Percentiles rank a stretch among this genome's conserved stretches.
phyloP scores from a whole-genome alignment of 2,797 vertebrate genomes.

The Mus spretus region DNA sequence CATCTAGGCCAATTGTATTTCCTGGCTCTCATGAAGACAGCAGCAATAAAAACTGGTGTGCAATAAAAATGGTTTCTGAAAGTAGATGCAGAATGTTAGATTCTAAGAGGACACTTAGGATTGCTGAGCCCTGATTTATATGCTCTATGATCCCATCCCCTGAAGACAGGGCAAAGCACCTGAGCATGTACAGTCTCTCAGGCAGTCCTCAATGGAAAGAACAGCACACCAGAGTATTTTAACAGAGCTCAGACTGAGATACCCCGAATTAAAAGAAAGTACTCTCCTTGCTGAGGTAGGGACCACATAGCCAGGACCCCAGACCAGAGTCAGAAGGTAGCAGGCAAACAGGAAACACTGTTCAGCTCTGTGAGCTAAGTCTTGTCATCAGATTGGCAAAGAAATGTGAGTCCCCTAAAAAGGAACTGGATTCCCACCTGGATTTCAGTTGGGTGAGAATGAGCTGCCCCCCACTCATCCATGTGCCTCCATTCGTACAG shows the following conservation, averaged over 20 bases:
- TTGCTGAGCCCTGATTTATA: neutral
- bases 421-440: fast-evolving
- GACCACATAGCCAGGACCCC: fast-evolving
- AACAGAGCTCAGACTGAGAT: neutral
- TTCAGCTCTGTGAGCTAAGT: neutral
- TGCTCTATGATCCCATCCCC: neutral
- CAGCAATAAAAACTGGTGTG: neutral
- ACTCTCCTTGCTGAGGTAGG: neutral
- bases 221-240: neutral
- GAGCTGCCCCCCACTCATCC: neutral
- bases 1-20: neutral
- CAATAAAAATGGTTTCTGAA: neutral
- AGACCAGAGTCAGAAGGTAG: too few relatives aligned
- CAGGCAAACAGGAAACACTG: neutral
- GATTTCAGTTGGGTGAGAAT: neutral
- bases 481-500: fast-evolving
- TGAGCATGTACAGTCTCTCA: fast-evolving
- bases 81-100: neutral
- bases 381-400: neutral
- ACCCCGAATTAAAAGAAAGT: neutral
- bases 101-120: neutral
- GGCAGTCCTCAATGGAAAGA: neutral
- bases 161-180: too few relatives aligned
- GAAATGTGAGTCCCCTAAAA: neutral
- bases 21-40: neutral